These are phyloP conservation scores for Mus minutoides DNA, from an alignment of 2,797 vertebrate species.

Conservation along the genomic window DNA sequence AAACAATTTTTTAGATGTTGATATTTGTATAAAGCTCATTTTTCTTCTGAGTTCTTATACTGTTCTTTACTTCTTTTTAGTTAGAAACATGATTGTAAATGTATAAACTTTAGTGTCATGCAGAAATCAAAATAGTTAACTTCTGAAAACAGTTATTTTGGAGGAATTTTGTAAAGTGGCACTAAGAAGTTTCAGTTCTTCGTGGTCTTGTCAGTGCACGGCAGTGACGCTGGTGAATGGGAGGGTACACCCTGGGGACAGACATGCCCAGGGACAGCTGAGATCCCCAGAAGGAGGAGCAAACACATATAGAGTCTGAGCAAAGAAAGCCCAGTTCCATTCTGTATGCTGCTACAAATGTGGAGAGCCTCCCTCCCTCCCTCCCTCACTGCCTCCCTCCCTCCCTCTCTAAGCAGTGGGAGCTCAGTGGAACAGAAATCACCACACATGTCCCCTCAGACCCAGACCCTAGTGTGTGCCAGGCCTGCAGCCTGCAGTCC, in stretches of 20 bases:
- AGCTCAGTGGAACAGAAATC: conserved; percentile 32
- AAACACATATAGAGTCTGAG: neutral
- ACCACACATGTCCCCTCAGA: neutral
- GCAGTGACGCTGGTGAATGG: neutral
- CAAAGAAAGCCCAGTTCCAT: neutral
- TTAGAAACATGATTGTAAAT: conserved; percentile 39
- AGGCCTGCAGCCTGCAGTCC: neutral
- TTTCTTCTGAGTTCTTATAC: conserved; percentile 37
- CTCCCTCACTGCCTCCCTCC: too few species aligned
- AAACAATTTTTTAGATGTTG: conserved; percentile 52
- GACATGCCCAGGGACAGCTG: neutral
- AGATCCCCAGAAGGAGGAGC: neutral
- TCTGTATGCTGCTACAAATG: neutral
- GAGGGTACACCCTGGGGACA: neutral
- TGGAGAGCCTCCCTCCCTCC: neutral
- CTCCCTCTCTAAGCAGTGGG: neutral
- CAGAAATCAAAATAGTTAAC: conserved; percentile 49
- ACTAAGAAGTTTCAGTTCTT: conserved; percentile 32
- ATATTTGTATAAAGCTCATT: conserved; percentile 40
- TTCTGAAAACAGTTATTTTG: conserved; percentile 17
- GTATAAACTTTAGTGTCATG: neutral
- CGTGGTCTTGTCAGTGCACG: neutral
- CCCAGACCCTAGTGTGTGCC: neutral
- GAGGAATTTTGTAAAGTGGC: conserved; percentile 18
- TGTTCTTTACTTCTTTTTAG: conserved; percentile 5